Evolutionary conservation across 2,113 vertebrate genomes (phyloP), one percentile per base, ranked within the genome.

Genomic region (Fregetta grallaria): DNA sequence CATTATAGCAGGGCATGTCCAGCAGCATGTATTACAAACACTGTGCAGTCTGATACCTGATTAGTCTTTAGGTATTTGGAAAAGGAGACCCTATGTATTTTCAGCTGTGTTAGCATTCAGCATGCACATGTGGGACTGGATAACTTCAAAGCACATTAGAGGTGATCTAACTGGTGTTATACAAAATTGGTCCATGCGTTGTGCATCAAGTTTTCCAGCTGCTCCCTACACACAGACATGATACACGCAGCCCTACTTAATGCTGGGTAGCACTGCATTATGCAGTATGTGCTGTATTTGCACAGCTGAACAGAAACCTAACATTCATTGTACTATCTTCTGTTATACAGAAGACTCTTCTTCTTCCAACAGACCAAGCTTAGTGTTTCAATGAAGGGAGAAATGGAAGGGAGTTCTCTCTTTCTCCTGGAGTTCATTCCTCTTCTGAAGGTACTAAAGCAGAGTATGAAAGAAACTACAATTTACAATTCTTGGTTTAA

Each of bases 31-130:
- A 26, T 29, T 23, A 36, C 40, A 73, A 73, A 74, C 26, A 61
- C 4, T 2, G 10, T 56, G 30, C 75, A 50, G 49, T 68, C 74
- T 61, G 66, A 86, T 26, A 83, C 27, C 63, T 1, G n/a, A 17
- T 59, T 76, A 73, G 13, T 68, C 40, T 25, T 79, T 7, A 22
- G 4, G 15, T 30, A 26, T 42, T 49, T 59, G 67, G 58, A 77
- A 81, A 38, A 72, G 67, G 32, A 73, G 70, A n/a, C 10, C 5
- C 59, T 18, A 17, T 13, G 5, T 7, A 9, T 63, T 77, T 61
- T 68, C 92, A 97, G 79, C 82, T 94, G 62, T 80, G 75, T 85
- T 88, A 75, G 42, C 55, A 66, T 45, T 59, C 25, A 75, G 63
- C 53, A 23, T 11, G 22, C 70, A 81, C 32, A 10, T 11, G n/a